phyloP scores from a whole-genome alignment of 2,113 vertebrate species.

The Canis aureus region DNA sequence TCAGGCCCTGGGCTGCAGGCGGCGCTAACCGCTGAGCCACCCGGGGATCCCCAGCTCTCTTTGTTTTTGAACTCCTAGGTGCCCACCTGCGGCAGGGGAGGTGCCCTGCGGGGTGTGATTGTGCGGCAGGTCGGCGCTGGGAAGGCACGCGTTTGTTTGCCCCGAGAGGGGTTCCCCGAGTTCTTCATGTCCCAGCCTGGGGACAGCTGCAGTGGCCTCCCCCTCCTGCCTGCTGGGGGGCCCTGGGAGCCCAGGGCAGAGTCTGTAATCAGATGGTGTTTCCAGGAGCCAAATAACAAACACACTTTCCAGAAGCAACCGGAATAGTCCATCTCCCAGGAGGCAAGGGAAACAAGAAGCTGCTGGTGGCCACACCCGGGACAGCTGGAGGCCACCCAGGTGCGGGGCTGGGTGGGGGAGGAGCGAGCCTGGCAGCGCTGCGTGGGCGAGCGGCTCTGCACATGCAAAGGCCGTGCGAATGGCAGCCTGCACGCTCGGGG shows the following conservation, averaged over 20 bases:
- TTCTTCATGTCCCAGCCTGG: background rate
- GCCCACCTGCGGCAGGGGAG: accelerated
- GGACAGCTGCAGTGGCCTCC: accelerated
- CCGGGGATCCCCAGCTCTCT: too few relatives aligned
- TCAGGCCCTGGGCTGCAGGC: too few relatives aligned
- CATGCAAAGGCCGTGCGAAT: background rate
- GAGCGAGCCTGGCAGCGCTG: too few relatives aligned
- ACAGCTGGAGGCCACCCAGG: background rate
- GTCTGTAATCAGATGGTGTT: background rate
- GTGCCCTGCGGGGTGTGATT: accelerated
- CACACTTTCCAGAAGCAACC: background rate
- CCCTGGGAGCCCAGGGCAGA: accelerated
- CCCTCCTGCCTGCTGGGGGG: accelerated
- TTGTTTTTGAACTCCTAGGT: background rate
- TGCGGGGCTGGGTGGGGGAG: background rate
- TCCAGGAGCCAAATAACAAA: background rate
- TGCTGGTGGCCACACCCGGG: background rate
- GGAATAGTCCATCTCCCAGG: background rate
- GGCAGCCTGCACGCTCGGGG: accelerated
- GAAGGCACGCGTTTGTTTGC: too few relatives aligned
- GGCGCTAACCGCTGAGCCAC: too few relatives aligned
- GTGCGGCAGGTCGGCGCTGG: accelerated
- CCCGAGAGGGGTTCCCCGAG: background rate
- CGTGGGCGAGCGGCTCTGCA: too few relatives aligned
- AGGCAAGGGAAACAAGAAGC: background rate